Percentiles rank a stretch among this genome's conserved stretches.
phyloP scores from a whole-genome alignment of 2,888 invertebrate species.

The Atethmia centrago region DNA sequence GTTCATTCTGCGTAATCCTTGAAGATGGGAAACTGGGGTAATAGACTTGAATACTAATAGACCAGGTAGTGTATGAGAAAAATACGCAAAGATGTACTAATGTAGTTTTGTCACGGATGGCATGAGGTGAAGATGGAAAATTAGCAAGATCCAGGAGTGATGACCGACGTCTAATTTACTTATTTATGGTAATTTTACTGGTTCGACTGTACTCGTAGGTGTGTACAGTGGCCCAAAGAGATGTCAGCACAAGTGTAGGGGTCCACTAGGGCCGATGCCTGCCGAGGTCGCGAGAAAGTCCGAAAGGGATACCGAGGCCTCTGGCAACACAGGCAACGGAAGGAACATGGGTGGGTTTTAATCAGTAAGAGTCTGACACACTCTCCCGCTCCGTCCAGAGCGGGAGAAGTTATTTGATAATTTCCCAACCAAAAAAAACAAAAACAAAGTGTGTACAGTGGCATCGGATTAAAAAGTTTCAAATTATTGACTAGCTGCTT shows the following conservation, averaged over 20 bases:
- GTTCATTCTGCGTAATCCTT: conserved; percentile 78
- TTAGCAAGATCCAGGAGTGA: conserved; percentile 69
- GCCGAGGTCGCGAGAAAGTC: too few relatives aligned
- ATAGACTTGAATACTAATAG: conserved; percentile 78
- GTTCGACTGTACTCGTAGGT: background rate
- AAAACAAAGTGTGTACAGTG: too few relatives aligned
- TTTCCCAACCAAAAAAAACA: too few relatives aligned
- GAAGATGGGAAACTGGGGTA: conserved; percentile 76
- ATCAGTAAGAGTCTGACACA: too few relatives aligned
- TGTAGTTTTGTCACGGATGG: conserved; percentile 70
- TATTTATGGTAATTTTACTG: conserved; percentile 28
- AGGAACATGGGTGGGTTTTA: too few relatives aligned
- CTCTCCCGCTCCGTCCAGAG: too few relatives aligned
- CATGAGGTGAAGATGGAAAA: conserved; percentile 69
- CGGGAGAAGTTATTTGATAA: too few relatives aligned
- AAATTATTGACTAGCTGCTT: background rate
- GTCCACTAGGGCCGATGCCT: too few relatives aligned
- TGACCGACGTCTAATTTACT: conserved; percentile 37
- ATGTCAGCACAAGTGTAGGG: too few relatives aligned
- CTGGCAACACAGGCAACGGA: too few relatives aligned
- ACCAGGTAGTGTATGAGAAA: conserved; percentile 80
- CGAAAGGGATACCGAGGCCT: too few relatives aligned
- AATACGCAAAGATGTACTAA: conserved; percentile 76
- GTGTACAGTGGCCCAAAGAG: too few relatives aligned
- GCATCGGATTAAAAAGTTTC: background rate